Base-by-base conservation (phyloP, 1,140 invertebrate genomes). In the Pseudomyrmex flavicornis region DNA sequence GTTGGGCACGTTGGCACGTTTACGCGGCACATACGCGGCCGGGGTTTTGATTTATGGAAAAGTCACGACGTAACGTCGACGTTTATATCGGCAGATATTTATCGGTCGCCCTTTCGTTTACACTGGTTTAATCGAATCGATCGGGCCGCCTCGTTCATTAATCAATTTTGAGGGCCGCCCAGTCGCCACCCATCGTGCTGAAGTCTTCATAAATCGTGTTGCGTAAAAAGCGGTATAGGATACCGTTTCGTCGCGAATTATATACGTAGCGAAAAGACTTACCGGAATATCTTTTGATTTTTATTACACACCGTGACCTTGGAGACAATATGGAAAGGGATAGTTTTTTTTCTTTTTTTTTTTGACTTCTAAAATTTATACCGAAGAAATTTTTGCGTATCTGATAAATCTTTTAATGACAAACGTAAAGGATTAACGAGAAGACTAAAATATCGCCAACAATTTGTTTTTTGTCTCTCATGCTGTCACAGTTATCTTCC, bases 61-160 rank as follows among this genome's bases (percentile, higher is more conserved):
- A 85, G 83, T 88, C 65, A 61, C 46, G 86, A 66, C 65, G 75
- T 70, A 74, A 82, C 74, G 83, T 66, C 72, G 90, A 90, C 90
- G 84, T 89, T 91, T 90, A 90, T 88, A 88, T 91, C 82, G 88
- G 68, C 63, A 88, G 87, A 90, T 91, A 91, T 91, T 91, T 90
- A 91, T 91, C 90, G 84, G 82, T 84, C 63, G 74, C 66, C 84
- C 83, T 86, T 86, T 83, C 85, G 87, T 90, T 89, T 90, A 91
- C 84, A 89, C 69, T 90, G 87, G 84, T 90, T 90, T 91, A 89
- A 91, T 91, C 87, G 89, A 91, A 89, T 88, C 84, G 87, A 89
- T 85, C 83, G 73, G 35, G 68, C 26, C 20, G 66, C 50, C 84
- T 84, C 69, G 84, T 90, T 89, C 88, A 89, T 90, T 90, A 89